Conservation (phyloP, 2,113 vertebrate genomes). For the Ceratotherium simum region DNA sequence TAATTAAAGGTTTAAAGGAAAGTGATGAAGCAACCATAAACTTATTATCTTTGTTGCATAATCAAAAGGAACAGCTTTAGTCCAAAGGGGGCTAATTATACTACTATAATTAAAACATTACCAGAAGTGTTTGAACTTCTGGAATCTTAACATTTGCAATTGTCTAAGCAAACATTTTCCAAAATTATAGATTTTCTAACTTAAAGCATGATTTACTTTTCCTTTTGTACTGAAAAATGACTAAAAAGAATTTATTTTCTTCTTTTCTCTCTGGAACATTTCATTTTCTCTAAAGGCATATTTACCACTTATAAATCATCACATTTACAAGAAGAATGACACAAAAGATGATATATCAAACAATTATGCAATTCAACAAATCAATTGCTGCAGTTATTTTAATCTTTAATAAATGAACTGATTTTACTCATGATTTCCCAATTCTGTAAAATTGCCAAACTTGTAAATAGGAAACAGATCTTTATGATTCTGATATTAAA, state of each 20-base stretch:
- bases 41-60: background rate
- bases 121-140: background rate
- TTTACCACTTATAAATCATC: background rate
- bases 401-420: background rate
- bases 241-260: background rate
- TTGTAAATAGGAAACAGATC: background rate
- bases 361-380: background rate
- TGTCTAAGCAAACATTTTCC: background rate
- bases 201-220: conserved; percentile 24
- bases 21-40: background rate
- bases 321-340: background rate
- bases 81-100: background rate
- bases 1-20: conserved; percentile 38
- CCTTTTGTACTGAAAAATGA: background rate
- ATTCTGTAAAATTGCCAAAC: background rate
- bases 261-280: background rate
- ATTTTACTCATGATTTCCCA: background rate
- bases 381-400: background rate
- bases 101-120: background rate
- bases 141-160: background rate
- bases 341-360: background rate
- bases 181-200: conserved; percentile 48
- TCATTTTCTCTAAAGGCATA: background rate
- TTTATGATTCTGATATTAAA: background rate
- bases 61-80: background rate